A percentile compares a stretch with the other conserved stretches of the same genome.
phyloP scores from a whole-genome alignment of 2,797 vertebrate species.

The Chelidonichthys spinosus region DNA sequence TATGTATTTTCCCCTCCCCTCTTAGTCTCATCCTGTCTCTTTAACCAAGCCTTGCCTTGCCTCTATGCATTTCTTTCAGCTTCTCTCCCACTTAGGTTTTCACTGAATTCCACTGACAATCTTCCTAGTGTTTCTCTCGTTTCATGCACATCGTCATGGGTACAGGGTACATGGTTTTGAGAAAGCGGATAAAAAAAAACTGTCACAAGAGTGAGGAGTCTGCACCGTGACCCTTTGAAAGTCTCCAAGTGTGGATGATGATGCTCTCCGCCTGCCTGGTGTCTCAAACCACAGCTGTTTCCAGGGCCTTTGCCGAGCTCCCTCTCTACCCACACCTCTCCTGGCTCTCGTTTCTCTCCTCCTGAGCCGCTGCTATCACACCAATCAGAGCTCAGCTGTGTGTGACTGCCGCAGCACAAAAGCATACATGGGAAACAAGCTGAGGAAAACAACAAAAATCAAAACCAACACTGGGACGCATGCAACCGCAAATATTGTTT shows the following conservation, averaged over 20 bases:
- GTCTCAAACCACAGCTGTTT: conserved; percentile 42
- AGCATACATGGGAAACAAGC: conserved; percentile 64
- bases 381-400: conserved; percentile 65
- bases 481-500: conserved; percentile 80
- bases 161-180: conserved; percentile 29
- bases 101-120: conserved; percentile 3
- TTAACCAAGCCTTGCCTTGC: background rate
- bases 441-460: conserved; percentile 74
- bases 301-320: conserved; percentile 27
- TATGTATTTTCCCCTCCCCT: conserved; percentile 21
- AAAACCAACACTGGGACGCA: conserved; percentile 70
- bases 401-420: conserved; percentile 65
- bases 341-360: conserved; percentile 29
- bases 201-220: conserved; percentile 33
- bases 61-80: conserved; percentile 21
- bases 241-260: conserved; percentile 40
- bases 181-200: conserved; percentile 19
- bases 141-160: conserved; percentile 28
- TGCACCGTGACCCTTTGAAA: conserved; percentile 45
- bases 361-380: conserved; percentile 57
- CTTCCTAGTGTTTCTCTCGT: conserved; percentile 11
- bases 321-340: conserved; percentile 18
- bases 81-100: background rate
- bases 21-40: conserved; percentile 31
- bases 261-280: conserved; percentile 7